Conservation (phyloP, 1,140 invertebrate species). For the Periplaneta americana region DNA sequence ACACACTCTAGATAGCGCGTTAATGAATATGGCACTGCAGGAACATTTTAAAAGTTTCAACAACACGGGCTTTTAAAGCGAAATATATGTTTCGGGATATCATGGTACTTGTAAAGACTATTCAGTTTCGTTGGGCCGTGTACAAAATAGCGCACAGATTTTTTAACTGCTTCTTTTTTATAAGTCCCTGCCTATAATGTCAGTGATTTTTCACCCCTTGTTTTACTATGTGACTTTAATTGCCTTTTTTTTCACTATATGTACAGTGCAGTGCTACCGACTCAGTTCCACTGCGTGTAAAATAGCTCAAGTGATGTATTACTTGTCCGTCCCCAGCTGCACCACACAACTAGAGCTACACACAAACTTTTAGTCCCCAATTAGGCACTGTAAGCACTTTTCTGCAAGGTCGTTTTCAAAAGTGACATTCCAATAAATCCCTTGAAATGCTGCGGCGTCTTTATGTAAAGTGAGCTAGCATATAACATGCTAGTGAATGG, state of each 20-base stretch:
- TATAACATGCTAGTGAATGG: no score
- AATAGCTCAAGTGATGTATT: background rate
- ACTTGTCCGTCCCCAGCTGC: background rate
- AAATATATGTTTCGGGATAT: background rate
- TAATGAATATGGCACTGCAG: background rate
- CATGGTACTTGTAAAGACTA: background rate
- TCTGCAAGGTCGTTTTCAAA: no score
- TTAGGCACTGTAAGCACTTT: no score
- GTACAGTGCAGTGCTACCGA: background rate
- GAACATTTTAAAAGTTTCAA: background rate
- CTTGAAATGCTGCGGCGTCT: no score
- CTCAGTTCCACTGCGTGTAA: background rate
- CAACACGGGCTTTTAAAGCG: background rate
- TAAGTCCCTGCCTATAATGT: no score
- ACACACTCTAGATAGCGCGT: no score
- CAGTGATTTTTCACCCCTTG: background rate
- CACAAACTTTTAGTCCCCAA: no score
- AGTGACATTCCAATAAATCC: no score
- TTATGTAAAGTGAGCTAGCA: no score
- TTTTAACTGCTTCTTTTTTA: no score
- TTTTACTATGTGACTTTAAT: background rate
- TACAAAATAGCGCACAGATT: background rate
- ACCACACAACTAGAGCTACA: background rate
- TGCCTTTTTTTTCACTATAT: background rate
- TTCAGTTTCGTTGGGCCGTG: background rate